Evolutionary conservation across 1,140 invertebrate genomes (phyloP).

Genomic region (Himalopsyche phryganea): DNA sequence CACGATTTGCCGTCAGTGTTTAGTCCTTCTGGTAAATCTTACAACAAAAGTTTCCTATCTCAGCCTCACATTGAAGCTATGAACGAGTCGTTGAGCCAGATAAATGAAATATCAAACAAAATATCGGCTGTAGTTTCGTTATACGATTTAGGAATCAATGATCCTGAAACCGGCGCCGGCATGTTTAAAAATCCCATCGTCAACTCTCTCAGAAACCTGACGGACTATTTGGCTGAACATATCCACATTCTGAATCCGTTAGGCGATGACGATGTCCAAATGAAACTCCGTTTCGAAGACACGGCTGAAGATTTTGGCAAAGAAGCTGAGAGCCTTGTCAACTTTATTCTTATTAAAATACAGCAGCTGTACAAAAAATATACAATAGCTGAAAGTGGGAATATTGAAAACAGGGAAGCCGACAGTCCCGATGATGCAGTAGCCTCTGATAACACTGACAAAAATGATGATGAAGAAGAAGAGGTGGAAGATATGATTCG

Average conservation of each 20-base stretch:
- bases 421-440: conserved; percentile 45
- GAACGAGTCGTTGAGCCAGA: conserved; percentile 38
- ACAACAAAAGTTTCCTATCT: conserved; percentile 35
- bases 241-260: not conserved
- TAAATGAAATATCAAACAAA: conserved; percentile 39
- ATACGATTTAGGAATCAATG: conserved; percentile 42
- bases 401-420: conserved; percentile 22
- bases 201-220: conserved; percentile 40
- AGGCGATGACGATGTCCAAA: conserved; percentile 5
- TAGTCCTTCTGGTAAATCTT: conserved; percentile 26
- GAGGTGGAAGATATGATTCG: conserved; percentile 49
- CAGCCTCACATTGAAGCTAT: conserved; percentile 45
- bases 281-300: not conserved
- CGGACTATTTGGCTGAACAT: conserved; percentile 33
- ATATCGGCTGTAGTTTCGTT: conserved; percentile 39
- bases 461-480: conserved; percentile 39
- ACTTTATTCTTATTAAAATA: conserved; percentile 60
- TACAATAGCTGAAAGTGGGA: conserved; percentile 16
- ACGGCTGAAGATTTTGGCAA: conserved; percentile 37
- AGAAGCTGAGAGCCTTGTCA: conserved; percentile 55
- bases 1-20: conserved; percentile 37
- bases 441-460: conserved; percentile 33
- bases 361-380: conserved; percentile 70
- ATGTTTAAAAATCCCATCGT: conserved; percentile 42
- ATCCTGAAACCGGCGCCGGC: conserved; percentile 2